Evolutionary conservation across 2,113 vertebrate genomes (phyloP).

Genomic region (Theristicus caerulescens): DNA sequence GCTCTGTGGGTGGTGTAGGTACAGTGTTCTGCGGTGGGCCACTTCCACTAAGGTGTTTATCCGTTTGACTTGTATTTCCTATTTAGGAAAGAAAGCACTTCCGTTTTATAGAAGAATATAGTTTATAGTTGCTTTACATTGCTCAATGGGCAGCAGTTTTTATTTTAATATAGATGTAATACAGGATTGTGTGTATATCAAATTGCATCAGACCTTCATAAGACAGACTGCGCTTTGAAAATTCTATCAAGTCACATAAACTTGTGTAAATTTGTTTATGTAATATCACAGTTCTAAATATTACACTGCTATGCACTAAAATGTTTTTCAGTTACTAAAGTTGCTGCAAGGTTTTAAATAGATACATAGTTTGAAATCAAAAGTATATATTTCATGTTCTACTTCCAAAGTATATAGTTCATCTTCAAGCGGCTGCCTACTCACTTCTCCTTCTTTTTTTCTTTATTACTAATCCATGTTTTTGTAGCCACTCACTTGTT

Average conservation of each 20-base stretch:
- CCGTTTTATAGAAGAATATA: not conserved
- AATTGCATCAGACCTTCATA: not conserved
- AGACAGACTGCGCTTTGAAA: not conserved
- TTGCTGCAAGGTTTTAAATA: not conserved
- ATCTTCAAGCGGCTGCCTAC: not conserved
- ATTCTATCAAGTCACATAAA: not conserved
- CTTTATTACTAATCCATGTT: not conserved
- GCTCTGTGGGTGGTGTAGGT: not conserved
- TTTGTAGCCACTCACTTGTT: not conserved
- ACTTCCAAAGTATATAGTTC: not conserved
- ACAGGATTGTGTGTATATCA: not conserved
- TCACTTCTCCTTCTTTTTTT: not conserved
- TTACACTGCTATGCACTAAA: not conserved
- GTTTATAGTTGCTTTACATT: not conserved
- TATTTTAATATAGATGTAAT: not conserved
- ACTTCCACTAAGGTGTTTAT: not conserved
- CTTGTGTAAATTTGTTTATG: not conserved
- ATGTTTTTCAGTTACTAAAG: not conserved
- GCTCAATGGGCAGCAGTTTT: not conserved
- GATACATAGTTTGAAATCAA: not conserved
- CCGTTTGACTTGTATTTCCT: not conserved
- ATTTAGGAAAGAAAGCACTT: not conserved
- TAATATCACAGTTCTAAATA: not conserved
- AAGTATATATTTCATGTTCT: not conserved
- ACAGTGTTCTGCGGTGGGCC: not conserved